Percentiles rank a stretch among this genome's conserved stretches.
Evolutionary conservation across 2,797 vertebrate genomes (phyloP).

Genomic region (Poeciliopsis turneri): DNA sequence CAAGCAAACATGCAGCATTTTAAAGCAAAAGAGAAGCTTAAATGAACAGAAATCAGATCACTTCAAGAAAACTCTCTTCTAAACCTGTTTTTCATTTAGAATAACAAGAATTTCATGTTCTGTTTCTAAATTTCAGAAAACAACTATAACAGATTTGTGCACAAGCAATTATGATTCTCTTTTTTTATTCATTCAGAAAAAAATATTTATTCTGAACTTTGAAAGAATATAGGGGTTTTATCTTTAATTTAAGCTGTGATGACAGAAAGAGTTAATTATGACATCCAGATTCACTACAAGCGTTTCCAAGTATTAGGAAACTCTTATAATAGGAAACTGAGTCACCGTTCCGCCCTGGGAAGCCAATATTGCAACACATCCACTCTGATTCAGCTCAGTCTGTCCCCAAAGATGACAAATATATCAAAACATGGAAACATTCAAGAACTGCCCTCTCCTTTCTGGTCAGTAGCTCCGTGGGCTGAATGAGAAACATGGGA

Average conservation of each 20-base stretch:
- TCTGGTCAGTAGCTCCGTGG: slow-evolving; percentile 52
- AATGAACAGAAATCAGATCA: background rate
- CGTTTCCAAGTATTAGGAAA: background rate
- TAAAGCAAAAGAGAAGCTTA: background rate
- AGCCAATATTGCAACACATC: slow-evolving; percentile 47
- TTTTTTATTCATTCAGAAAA: background rate
- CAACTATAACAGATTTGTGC: background rate
- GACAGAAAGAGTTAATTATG: background rate
- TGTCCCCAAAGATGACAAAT: slow-evolving; percentile 49
- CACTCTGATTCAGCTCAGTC: slow-evolving; percentile 33
- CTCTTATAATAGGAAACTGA: slow-evolving; percentile 3
- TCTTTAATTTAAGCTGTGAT: background rate
- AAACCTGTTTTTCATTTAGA: too few species aligned
- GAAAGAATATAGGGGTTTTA: background rate
- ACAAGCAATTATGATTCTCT: background rate
- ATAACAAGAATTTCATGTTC: background rate
- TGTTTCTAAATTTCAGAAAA: background rate
- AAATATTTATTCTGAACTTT: background rate
- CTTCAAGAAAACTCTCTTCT: too few species aligned
- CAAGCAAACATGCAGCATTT: background rate
- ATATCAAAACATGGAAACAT: slow-evolving; percentile 55
- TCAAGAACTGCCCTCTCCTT: slow-evolving; percentile 38
- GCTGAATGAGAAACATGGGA: slow-evolving; percentile 42
- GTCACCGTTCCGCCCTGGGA: slow-evolving; percentile 26
- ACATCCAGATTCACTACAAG: slow-evolving; percentile 1